These are phyloP conservation scores for Microcebus lehilahytsara DNA, from an alignment of 2,113 vertebrate species.

Conservation along the genomic window DNA sequence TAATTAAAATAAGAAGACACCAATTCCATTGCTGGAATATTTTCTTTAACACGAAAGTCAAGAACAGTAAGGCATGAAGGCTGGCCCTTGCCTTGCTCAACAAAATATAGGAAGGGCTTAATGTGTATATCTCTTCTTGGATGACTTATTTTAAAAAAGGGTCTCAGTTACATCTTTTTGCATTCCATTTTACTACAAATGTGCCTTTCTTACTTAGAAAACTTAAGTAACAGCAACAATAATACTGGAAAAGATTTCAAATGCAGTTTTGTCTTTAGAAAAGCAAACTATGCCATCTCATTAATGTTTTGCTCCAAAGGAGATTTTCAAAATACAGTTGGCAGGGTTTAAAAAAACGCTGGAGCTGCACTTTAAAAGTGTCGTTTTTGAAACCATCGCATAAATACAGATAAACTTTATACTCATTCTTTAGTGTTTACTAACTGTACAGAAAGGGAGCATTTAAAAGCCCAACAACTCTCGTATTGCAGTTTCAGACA, in stretches of 20 bases:
- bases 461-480: conserved; percentile 14
- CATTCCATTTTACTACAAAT: not conserved
- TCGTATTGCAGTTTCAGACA: conserved; percentile 22
- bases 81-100: not conserved
- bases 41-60: not conserved
- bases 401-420: conserved; percentile 69
- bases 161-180: not conserved
- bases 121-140: not conserved
- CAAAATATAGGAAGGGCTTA: not conserved
- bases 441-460: not conserved
- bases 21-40: not conserved
- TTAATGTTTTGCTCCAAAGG: conserved; percentile 65
- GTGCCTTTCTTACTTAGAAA: not conserved
- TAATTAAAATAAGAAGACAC: not conserved
- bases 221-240: not conserved
- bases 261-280: conserved; percentile 33
- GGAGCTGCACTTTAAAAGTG: conserved; percentile 49
- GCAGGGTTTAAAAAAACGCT: conserved; percentile 55
- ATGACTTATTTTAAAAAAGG: not conserved
- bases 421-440: conserved; percentile 56
- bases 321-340: conserved; percentile 35
- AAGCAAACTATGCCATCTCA: not conserved
- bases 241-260: not conserved
- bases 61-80: not conserved
- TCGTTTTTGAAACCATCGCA: conserved; percentile 47